Conservation (phyloP, 2,888 invertebrate genomes). For the Leucozona laternaria region DNA sequence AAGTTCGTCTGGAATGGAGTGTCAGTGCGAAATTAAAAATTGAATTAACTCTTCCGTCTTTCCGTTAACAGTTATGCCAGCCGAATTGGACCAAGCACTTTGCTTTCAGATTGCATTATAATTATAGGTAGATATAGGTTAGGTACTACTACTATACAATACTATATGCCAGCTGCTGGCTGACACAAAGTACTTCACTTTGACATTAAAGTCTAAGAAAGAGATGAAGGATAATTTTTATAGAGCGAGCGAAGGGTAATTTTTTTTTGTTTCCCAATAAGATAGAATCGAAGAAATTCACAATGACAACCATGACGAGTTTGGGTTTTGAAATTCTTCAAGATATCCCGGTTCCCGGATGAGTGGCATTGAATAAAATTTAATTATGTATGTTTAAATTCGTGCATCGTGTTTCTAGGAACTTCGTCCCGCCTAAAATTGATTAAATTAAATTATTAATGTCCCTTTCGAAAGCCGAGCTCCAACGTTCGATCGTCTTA, state of each 20-base stretch:
- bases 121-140: background rate
- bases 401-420: background rate
- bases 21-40: conserved; percentile 13
- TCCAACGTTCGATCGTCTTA: no score
- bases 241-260: background rate
- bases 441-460: no score
- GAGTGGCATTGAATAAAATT: background rate
- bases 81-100: conserved; percentile 8
- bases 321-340: background rate
- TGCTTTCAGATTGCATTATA: conserved; percentile 2
- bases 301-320: background rate
- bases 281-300: background rate
- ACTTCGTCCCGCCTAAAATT: no score
- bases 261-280: background rate
- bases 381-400: background rate
- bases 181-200: background rate
- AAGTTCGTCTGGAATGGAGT: conserved; percentile 1
- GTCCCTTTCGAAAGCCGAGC: no score
- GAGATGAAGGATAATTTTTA: background rate
- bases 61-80: conserved; percentile 15
- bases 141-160: no score
- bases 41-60: conserved; percentile 53
- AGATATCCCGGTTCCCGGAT: no score
- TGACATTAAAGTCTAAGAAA: background rate
- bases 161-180: background rate